Evolutionary conservation across 2,113 vertebrate genomes (phyloP).

Genomic region (Xiphophorus maculatus): DNA sequence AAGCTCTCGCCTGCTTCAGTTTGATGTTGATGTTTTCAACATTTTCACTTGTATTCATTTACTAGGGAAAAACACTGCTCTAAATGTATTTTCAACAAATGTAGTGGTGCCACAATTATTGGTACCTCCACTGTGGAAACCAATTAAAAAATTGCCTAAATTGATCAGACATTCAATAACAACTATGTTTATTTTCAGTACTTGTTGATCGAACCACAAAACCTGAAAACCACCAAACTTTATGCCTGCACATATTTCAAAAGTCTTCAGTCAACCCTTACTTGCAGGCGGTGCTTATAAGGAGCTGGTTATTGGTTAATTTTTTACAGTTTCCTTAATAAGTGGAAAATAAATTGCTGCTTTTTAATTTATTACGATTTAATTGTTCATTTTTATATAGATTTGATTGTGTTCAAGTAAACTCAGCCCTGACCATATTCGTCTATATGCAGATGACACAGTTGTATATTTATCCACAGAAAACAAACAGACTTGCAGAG

Average conservation of each 20-base stretch:
- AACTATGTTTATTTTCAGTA: neutral
- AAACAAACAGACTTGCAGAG: too few species aligned
- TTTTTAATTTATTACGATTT: too few species aligned
- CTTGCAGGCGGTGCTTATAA: too few species aligned
- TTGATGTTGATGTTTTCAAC: neutral
- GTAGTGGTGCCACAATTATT: neutral
- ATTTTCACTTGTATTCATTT: neutral
- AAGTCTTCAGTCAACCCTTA: neutral
- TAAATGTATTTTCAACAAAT: neutral
- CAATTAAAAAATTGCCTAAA: neutral
- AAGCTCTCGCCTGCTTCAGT: conserved; percentile 17
- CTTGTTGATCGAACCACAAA: neutral
- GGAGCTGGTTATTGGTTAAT: neutral
- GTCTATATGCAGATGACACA: neutral
- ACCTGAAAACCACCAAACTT: neutral
- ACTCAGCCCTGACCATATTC: neutral
- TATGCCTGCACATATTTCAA: neutral
- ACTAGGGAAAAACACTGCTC: neutral
- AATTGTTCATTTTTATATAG: too few species aligned
- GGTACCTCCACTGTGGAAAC: neutral
- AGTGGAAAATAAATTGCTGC: neutral
- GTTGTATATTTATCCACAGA: too few species aligned
- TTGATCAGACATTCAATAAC: neutral
- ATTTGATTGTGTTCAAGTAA: too few species aligned
- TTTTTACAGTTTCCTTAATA: neutral